Evolutionary conservation across 1,140 invertebrate genomes (phyloP), one percentile per base, ranked within the genome.

Genomic region (Archivesica marissinica): DNA sequence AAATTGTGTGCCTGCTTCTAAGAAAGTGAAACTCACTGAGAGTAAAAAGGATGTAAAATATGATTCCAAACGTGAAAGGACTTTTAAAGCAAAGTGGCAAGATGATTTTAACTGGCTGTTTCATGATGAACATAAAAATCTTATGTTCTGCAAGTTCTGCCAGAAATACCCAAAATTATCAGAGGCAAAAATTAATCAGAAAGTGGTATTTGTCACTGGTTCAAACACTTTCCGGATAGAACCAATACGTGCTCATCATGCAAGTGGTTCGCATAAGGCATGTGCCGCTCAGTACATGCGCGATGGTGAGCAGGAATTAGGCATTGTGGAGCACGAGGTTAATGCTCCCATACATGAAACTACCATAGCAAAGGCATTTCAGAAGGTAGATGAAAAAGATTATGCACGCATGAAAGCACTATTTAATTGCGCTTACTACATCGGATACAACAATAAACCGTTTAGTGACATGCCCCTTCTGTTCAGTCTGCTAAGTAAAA

Each of bases 91-190:
- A 33, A 35, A 6, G 15, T 64, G 59, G 59, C 25, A 13, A 11
- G 59, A 64, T 64, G 59, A 64, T 33, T 64, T 33, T 35, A n/a
- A 64, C 28, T 30, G 59, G 28, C 25, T 64, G 4, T 2, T 9
- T 9, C 25, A 54, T 54, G 52, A 54, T 13, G 4, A 54, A n/a
- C 15, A 54, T 11, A 20, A 64, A 30, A 20, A 64, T 2, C 25
- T 30, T 33, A 64, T 64, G 59, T 64, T 64, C 20, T 64, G 59
- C 20, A 64, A 64, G 35, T 30, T 13, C 15, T 64, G 59, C 35
- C 28, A 30, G 35, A 4, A 33, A 33, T 64, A 64, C n/a, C 30
- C 59, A 7, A 35, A 64, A n/a, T 30, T 9, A 11, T 6, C 25
- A 4, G 59, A 4, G 2, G 35, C 25, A 33, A 35, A 64, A 35